These are phyloP conservation scores for Unio delphinus DNA, from an alignment of 2,888 invertebrate genomes.

Conservation along the genomic window DNA sequence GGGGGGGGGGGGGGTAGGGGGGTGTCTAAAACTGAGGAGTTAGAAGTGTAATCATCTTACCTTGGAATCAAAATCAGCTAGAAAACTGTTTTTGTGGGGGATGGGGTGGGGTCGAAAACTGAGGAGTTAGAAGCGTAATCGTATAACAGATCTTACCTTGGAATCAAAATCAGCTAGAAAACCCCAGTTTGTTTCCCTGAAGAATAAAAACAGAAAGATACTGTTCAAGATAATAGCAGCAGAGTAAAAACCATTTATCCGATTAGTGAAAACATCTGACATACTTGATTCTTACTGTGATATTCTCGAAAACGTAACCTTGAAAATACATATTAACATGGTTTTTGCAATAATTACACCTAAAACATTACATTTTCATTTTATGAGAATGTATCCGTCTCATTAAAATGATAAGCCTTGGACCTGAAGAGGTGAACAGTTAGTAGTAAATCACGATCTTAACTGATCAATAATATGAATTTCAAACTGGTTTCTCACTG, in stretches of 20 bases:
- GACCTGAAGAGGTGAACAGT: too few species aligned
- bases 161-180: constrained; percentile 64
- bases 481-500: too few species aligned
- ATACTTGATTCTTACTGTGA: not conserved
- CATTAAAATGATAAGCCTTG: too few species aligned
- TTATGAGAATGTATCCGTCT: too few species aligned
- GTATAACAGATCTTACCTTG: constrained; percentile 46
- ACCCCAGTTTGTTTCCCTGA: constrained; percentile 65
- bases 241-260: not conserved
- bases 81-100: constrained; percentile 30
- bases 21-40: too few species aligned
- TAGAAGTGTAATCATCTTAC: constrained; percentile 30
- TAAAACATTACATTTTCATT: too few species aligned
- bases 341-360: not conserved
- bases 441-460: too few species aligned
- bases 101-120: too few species aligned
- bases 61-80: constrained; percentile 64
- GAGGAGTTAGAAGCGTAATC: not conserved
- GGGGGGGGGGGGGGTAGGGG: too few species aligned
- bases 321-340: not conserved
- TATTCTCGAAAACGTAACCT: not conserved
- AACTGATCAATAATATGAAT: too few species aligned
- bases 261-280: not conserved
- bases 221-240: not conserved
- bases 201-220: constrained; percentile 14